phyloP scores from a whole-genome alignment of 2,797 vertebrate genomes.

The Cynopterus sphinx region DNA sequence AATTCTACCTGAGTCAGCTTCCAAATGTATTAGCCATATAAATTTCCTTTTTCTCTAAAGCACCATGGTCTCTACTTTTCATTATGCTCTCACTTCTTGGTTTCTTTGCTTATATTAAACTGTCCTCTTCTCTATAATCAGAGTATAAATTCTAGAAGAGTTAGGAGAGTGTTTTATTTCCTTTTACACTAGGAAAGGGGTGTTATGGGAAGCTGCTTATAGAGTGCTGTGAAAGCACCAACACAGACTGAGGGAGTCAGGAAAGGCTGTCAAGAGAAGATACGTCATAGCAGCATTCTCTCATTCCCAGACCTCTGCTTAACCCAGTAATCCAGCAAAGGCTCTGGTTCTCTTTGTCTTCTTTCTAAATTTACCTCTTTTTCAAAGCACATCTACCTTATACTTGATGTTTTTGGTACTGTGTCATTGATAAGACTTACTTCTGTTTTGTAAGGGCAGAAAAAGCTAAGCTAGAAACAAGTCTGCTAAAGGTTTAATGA shows the following conservation, averaged over 20 bases:
- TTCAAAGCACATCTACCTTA: background rate
- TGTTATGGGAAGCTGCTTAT: background rate
- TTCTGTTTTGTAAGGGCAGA: background rate
- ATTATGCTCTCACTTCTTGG: background rate
- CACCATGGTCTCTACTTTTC: background rate
- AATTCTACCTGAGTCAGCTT: background rate
- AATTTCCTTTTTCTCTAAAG: background rate
- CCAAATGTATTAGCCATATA: background rate
- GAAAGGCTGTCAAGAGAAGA: background rate
- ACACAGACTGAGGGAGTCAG: background rate
- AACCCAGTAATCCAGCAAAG: background rate
- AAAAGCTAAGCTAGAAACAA: constrained; percentile 42
- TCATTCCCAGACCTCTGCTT: background rate
- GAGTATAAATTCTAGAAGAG: background rate
- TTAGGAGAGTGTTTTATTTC: background rate
- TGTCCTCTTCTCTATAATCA: background rate
- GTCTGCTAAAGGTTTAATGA: background rate
- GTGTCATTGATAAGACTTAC: background rate
- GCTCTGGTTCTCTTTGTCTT: background rate
- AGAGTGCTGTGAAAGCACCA: background rate
- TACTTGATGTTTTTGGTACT: background rate
- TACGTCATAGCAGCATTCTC: background rate
- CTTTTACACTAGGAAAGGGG: background rate
- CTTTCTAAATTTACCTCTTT: background rate
- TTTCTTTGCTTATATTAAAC: constrained; percentile 18